phyloP scores from a whole-genome alignment of 1,140 invertebrate species.

The Thaumatotibia leucotreta region DNA sequence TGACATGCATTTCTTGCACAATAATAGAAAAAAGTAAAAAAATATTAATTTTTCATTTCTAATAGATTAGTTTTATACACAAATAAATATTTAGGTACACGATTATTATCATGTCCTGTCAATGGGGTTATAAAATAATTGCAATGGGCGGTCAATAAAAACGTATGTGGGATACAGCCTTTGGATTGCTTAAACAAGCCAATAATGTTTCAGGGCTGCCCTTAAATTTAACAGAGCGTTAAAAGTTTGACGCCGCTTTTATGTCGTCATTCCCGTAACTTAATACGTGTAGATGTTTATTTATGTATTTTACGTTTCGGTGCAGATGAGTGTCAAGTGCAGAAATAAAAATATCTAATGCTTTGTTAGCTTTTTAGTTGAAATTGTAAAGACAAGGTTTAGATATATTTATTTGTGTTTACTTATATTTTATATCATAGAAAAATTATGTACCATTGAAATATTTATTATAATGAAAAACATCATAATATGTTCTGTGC shows the following conservation, averaged over 20 bases:
- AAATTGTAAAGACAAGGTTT: neutral
- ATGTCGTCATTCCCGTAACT: neutral
- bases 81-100: too few relatives aligned
- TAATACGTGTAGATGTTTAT: slow-evolving; percentile 6
- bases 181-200: neutral
- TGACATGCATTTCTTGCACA: too few relatives aligned
- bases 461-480: too few relatives aligned
- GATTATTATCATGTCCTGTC: too few relatives aligned
- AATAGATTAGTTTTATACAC: too few relatives aligned
- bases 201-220: neutral
- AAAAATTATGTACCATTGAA: too few relatives aligned
- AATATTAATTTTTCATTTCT: too few relatives aligned
- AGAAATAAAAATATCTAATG: neutral
- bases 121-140: too few relatives aligned
- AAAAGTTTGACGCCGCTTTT: slow-evolving; percentile 2
- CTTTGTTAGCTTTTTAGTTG: neutral
- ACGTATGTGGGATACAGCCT: neutral
- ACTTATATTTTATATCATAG: too few relatives aligned
- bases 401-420: neutral
- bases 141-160: too few relatives aligned
- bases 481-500: too few relatives aligned
- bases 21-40: too few relatives aligned
- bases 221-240: slow-evolving; percentile 2
- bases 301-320: slow-evolving; percentile 1
- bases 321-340: neutral